Evolutionary conservation across 1,140 invertebrate species (phyloP).

Genomic region (Drosophila subobscura): DNA sequence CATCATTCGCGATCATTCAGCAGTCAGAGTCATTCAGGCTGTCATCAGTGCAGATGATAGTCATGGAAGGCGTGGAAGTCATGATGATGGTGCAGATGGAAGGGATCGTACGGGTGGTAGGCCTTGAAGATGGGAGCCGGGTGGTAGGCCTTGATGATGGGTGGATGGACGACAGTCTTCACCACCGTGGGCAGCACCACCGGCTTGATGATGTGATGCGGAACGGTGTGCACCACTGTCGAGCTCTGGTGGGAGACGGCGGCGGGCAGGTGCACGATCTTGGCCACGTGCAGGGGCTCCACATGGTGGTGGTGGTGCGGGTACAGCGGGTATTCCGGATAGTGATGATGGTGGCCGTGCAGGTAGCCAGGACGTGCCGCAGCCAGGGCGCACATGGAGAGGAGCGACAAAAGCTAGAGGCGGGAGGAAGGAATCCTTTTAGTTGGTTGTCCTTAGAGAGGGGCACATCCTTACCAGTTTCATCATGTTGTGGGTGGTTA

Average conservation of each 20-base stretch:
- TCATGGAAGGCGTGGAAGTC: conserved; percentile 76
- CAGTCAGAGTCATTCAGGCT: conserved; percentile 17
- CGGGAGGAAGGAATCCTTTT: neutral
- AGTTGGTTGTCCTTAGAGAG: neutral
- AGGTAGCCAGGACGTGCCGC: conserved; percentile 73
- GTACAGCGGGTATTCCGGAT: conserved; percentile 68
- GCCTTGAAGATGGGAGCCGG: conserved; percentile 73
- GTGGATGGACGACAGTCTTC: conserved; percentile 73
- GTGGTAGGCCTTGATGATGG: conserved; percentile 76
- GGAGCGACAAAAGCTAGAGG: conserved; percentile 46
- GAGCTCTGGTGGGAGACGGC: conserved; percentile 85
- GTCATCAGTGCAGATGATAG: conserved; percentile 59
- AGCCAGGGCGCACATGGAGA: conserved; percentile 58
- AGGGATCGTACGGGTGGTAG: conserved; percentile 73
- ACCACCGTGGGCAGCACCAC: conserved; percentile 72
- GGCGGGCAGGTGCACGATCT: conserved; percentile 78
- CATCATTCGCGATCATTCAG: conserved; percentile 20
- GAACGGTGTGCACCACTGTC: conserved; percentile 79
- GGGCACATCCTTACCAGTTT: conserved; percentile 69
- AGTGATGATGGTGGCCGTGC: conserved; percentile 75
- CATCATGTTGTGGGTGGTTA: conserved; percentile 56
- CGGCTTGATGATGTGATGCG: conserved; percentile 77
- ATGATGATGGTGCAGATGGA: conserved; percentile 71
- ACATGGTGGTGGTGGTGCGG: conserved; percentile 62
- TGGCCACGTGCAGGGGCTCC: conserved; percentile 74